Percentiles rank a stretch among this genome's conserved stretches.
Conservation (phyloP, 1,140 invertebrate genomes). For the Anthonomus grandis region DNA sequence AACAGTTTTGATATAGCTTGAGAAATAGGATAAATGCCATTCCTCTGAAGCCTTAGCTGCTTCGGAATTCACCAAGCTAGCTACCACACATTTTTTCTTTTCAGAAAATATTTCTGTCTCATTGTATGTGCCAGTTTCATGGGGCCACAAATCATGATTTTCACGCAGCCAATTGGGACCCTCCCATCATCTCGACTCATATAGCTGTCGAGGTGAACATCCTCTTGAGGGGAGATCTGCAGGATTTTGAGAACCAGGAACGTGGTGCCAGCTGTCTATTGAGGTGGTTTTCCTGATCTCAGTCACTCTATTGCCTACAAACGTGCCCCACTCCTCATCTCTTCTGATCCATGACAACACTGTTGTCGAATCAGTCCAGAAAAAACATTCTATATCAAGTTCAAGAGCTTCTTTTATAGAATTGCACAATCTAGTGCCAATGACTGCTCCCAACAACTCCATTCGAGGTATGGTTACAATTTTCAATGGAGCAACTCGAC, state of each 20-base stretch:
- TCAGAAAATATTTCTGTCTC: not conserved
- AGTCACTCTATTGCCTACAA: conserved; percentile 39
- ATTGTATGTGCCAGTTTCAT: not conserved
- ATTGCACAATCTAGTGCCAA: too few species aligned
- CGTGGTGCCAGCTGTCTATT: conserved; percentile 40
- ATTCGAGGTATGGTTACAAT: too few species aligned
- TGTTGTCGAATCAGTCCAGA: conserved; percentile 34
- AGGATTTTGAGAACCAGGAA: conserved; percentile 46
- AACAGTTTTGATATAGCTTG: conserved; percentile 33
- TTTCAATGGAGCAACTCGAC: too few species aligned
- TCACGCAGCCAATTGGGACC: conserved; percentile 33
- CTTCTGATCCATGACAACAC: conserved; percentile 34
- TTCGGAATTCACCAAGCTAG: not conserved
- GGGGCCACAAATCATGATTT: conserved; percentile 30
- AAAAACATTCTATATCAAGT: too few species aligned
- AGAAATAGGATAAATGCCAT: conserved; percentile 23
- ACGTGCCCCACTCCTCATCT: conserved; percentile 30
- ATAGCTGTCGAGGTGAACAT: conserved; percentile 33
- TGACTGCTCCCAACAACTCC: too few species aligned
- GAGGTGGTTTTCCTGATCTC: conserved; percentile 39
- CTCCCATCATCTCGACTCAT: conserved; percentile 33
- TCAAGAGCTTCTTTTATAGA: too few species aligned
- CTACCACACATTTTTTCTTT: conserved; percentile 20
- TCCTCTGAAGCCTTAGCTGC: too few species aligned
- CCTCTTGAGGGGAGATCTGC: conserved; percentile 48